Base-by-base conservation (phyloP, 92 coral and sea anemone genomes). In the Siderastrea radians region DNA sequence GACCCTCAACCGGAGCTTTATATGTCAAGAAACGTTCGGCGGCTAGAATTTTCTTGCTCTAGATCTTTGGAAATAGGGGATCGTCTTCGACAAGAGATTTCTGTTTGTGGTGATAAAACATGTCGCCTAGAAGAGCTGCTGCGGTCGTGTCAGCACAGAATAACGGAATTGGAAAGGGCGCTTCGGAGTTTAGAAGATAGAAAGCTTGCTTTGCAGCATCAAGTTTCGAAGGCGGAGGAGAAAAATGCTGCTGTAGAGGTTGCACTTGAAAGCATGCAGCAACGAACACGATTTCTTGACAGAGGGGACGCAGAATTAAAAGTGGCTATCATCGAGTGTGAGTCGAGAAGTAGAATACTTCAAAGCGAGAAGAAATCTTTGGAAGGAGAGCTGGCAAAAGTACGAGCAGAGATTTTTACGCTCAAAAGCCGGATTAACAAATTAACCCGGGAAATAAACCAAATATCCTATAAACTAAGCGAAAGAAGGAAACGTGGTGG, bases 1-100 rank as follows among this genome's bases (percentile, higher is more conserved):
- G 83, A 69, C 64, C 47, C 86, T 47, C 89, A 81, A 49, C 72
- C 85, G 45, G 96, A 90, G 44, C 85, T 84, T 63, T 68, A 88
- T 50, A 90, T 94, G 53, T 88, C 86, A 59, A 95, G 88, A 43
- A 90, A 77, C 19, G 68, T 90, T 12, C 88, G 96, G 26, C 87
- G 74, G 6, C 65, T 94, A 38, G 94, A 96, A 49, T 87, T 90
- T 7, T 88, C 80, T 12, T 92, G 95, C 64, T 60, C 70, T 3
- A 80, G 93, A 14, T 86, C 81, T n/a, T 76, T 70, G 60, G 87
- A 79, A 8, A 88, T 73, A 70, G 97, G 88, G 13, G 45, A 81
- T 15, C 87, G 91, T 12, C n/a, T 84, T 59, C 85, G 74, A 44
- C 49, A 58, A 12, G 80, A 83, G 51, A 61, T 83, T 61, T 59